Evolutionary conservation across 2,797 vertebrate species (phyloP), one percentile per base, ranked within the genome.

Genomic region (Acanthornis magna): DNA sequence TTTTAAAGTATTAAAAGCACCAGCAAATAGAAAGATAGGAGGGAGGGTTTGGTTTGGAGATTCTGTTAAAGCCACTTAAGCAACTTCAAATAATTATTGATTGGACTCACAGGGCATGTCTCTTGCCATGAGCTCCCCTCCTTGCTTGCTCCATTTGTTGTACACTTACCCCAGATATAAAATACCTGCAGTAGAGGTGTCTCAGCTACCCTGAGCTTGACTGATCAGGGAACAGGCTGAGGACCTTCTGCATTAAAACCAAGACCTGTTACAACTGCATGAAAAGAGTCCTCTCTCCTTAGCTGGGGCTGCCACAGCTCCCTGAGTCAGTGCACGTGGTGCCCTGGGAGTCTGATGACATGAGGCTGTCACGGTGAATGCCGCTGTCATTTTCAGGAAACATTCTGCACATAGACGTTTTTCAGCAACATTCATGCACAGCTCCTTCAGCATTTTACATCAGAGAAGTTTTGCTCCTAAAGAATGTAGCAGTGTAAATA

Each of bases 401-500:
- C 34, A 43, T 58, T 68, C 74, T 55, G 36, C 43, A 55, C 68
- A 43, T 2, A 62, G 68, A 43, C 47, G 58, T 83, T 91, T 95
- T 68, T 78, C 75, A 60, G 75, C 70, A 72, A 55, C 1, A 2
- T 60, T 84, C 76, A 22, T 32, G 53, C 9, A 15, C 51, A 75
- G 22, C 25, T 85, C 78, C 62, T 85, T 89, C 73, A 83, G 75
- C 23, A 1, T 76, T 92, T 94, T 67, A 61, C 60, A 79, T 85
- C 42, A 11, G 77, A 79, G 79, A 65, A 86, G 86, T 88, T 89
- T 88, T 93, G 75, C 75, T 94, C 85, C 82, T 83, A 50, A 88
- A 88, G 79, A 85, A 88, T 62, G 53, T 57, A 88, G 45, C 68
- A 73, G 75, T 92, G 88, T 87, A 93, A 92, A 91, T 48, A 95